Evolutionary conservation across 1,140 invertebrate species (phyloP), one percentile per base, ranked within the genome.

Genomic region (Micrasema longulum): DNA sequence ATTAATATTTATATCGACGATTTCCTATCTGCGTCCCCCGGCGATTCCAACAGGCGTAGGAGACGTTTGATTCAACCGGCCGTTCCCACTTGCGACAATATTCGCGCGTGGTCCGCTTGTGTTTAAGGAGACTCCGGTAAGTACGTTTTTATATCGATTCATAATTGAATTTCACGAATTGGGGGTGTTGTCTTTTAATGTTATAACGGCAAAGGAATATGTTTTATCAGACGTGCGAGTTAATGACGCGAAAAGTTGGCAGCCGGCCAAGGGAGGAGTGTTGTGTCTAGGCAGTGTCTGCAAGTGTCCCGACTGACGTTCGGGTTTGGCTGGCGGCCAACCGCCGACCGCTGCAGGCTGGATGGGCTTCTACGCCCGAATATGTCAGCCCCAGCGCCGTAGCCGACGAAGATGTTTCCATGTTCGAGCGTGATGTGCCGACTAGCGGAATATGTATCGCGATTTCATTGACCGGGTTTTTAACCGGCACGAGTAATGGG

Each of bases 71-170:
- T 23, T 52, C 68, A 64, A 64, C 68, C 68, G 68, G 68, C 68
- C 26, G 60, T 70, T 63, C 60, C 68, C 68, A 70, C 60, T 70
- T 63, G 68, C 68, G 68, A 70, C 68, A 70, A 53, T 69, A 70
- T 70, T 70, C 68, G 68, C 68, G 68, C 48, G 68, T 53, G 35
- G 57, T 70, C 38, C 41, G 68, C 68, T 52, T 45, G 68, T 70
- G 68, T 70, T 60, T n/a, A 45, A 38, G 68, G 57, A 48, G 36
- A 70, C 68, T 70, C 43, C 50, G 48, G 65, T 68, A 14, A 68
- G 65, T 68, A 38, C 14, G 26, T 4, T 31, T 31, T 31, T 31
- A 31, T 31, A 31, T 31, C 26, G 26, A 31, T 31, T 31, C 26
- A 31, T 31, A 31, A 31, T 31, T 31, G 2, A 31, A 31, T 31